Base-by-base conservation (phyloP, 1,140 invertebrate species). In the Proales similis region DNA sequence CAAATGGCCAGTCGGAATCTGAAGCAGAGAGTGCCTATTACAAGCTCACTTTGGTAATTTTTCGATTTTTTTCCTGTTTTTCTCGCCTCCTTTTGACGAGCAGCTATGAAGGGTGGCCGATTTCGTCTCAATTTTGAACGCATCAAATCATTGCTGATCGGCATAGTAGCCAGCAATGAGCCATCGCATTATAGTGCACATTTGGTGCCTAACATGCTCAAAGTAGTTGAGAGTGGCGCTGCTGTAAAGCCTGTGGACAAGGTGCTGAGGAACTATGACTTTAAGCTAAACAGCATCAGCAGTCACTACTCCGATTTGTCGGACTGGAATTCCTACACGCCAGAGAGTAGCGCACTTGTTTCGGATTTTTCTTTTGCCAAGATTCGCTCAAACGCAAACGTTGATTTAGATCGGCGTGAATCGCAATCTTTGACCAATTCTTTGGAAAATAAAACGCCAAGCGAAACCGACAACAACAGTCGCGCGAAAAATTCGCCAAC, bases 221-320 rank as follows among this genome's bases (percentile, higher is more conserved):
- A 57, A 7, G 39, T 26, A 30, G 26, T 57, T 4, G 24, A 29
- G 20, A 20, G 39, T 20, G 51, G 45, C 36, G 45, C 39, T 9
- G 32, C 51, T 3, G 51, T 30, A 9, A 57, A 57, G 24, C 33
- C 51, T 3, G 36, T 42, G 9, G 51, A 57, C 30, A 26, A 42
- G 22, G 51, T 57, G 1, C 14, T 57, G 2, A 39, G 51, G 45
- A 57, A 57, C 20, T 57, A 57, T 20, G 51, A 57, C n/a, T 57
- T 42, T 14, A 42, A 57, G 4, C 24, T 42, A 20, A 42, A 57
- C 45, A 42, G 45, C 20, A 42, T 57, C 9, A 42, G 45, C 11
- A 42, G 36, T 6, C 39, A 57, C 45, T 57, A 42, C 24, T 42
- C 36, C n/a, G 51, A 57, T 42, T n/a, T n/a, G n/a, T n/a, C n/a